phyloP scores from a whole-genome alignment of 2,113 vertebrate genomes.

The Etheostoma spectabile region DNA sequence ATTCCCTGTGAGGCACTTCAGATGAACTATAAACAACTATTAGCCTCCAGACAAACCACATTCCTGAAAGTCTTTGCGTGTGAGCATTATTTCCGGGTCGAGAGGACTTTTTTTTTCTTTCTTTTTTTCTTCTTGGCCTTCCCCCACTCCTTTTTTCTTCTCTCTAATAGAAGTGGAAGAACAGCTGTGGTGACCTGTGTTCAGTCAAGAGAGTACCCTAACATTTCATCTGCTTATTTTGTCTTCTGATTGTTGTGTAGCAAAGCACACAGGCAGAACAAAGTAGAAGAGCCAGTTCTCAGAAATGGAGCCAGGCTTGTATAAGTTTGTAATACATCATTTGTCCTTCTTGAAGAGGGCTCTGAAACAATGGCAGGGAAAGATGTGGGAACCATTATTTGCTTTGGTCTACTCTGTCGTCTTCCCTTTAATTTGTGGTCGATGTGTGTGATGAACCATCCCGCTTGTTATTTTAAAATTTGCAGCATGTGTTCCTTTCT shows the following conservation, averaged over 20 bases:
- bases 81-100: slow-evolving; percentile 84
- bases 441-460: slow-evolving; percentile 35
- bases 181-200: slow-evolving; percentile 72
- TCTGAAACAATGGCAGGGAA: slow-evolving; percentile 46
- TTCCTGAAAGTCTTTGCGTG: slow-evolving; percentile 76
- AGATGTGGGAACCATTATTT: slow-evolving; percentile 50
- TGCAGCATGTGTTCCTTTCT: not conserved
- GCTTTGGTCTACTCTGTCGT: not conserved
- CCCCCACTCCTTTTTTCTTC: slow-evolving; percentile 16
- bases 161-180: slow-evolving; percentile 62
- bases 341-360: not conserved
- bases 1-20: slow-evolving; percentile 58
- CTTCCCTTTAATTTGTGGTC: slow-evolving; percentile 36
- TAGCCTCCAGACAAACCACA: slow-evolving; percentile 71
- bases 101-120: slow-evolving; percentile 43
- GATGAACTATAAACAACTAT: slow-evolving; percentile 79
- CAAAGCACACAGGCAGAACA: slow-evolving; percentile 27
- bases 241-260: slow-evolving; percentile 42
- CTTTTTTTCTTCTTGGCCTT: not conserved
- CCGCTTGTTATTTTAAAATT: slow-evolving; percentile 28
- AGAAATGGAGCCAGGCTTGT: slow-evolving; percentile 22
- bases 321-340: slow-evolving; percentile 39
- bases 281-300: slow-evolving; percentile 45
- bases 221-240: slow-evolving; percentile 32
- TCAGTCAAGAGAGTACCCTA: slow-evolving; percentile 13